Evolutionary conservation across 2,113 vertebrate species (phyloP).

Genomic region (Tetrax tetrax): DNA sequence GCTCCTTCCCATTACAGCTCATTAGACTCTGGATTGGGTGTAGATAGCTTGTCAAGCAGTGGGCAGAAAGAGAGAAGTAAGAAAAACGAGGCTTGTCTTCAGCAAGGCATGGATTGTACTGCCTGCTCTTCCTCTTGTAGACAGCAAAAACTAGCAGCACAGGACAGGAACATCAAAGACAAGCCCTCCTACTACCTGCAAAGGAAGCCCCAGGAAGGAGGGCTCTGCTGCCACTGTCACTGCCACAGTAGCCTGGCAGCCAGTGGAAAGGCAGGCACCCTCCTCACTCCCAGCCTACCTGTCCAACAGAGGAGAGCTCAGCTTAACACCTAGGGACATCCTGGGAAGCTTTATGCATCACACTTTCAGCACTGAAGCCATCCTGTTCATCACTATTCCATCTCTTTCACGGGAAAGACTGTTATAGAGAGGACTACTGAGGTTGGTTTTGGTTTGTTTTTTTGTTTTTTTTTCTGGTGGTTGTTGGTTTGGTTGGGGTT

Average conservation of each 20-base stretch:
- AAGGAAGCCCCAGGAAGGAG: neutral
- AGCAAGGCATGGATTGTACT: neutral
- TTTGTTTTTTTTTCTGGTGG: neutral
- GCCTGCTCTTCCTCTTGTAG: neutral
- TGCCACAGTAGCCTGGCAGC: neutral
- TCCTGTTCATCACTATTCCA: neutral
- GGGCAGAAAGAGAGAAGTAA: neutral
- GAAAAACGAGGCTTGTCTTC: neutral
- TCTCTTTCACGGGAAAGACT: neutral
- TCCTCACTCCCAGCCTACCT: neutral
- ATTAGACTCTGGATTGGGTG: neutral
- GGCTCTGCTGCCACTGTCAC: neutral
- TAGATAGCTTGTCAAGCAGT: neutral
- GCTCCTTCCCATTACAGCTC: neutral
- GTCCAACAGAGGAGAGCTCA: accelerated
- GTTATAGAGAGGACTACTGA: neutral
- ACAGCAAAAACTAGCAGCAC: neutral
- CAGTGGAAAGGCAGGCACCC: neutral
- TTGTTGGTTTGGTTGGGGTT: neutral
- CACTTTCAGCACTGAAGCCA: neutral
- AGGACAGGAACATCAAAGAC: neutral
- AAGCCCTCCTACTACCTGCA: neutral
- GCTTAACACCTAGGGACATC: neutral
- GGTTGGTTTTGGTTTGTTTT: too few species aligned
- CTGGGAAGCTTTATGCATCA: neutral